A percentile compares a stretch with the other conserved stretches of the same genome.
phyloP scores from a whole-genome alignment of 64 coral and sea anemone species.

The Montipora foliosa region DNA sequence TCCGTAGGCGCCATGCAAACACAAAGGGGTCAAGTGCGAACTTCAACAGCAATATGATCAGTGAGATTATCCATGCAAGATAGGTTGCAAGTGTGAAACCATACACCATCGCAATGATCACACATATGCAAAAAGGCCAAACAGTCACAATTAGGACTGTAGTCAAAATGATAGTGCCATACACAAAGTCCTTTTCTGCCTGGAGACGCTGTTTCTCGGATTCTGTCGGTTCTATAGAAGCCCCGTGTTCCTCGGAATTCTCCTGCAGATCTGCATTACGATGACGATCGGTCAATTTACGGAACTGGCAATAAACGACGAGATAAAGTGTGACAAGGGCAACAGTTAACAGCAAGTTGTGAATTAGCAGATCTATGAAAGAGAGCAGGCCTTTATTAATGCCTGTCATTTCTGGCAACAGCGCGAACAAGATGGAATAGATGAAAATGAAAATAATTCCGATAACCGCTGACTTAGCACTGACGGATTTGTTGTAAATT shows the following conservation, averaged over 20 bases:
- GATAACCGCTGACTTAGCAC: background rate
- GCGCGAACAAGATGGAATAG: slow-evolving; percentile 84
- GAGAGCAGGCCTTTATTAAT: slow-evolving; percentile 28
- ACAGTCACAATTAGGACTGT: slow-evolving; percentile 46
- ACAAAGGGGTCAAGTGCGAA: slow-evolving; percentile 66
- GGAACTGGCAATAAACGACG: slow-evolving; percentile 61
- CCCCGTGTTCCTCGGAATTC: background rate
- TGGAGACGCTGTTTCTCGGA: slow-evolving; percentile 19
- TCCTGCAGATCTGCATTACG: slow-evolving; percentile 15
- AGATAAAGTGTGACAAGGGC: slow-evolving; percentile 71
- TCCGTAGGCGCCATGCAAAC: slow-evolving; percentile 58
- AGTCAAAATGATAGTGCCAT: slow-evolving; percentile 51
- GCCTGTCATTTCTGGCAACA: slow-evolving; percentile 81
- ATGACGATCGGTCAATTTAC: slow-evolving; percentile 10
- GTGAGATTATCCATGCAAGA: slow-evolving; percentile 12
- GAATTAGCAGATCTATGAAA: slow-evolving; percentile 64
- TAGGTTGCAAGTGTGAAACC: background rate
- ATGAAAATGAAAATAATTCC: slow-evolving; percentile 55
- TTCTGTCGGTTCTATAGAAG: background rate
- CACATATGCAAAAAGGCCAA: slow-evolving; percentile 21
- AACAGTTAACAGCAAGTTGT: slow-evolving; percentile 69
- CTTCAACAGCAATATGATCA: slow-evolving; percentile 44
- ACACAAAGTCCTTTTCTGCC: slow-evolving; percentile 65
- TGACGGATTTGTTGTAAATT: slow-evolving; percentile 50
- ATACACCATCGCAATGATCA: background rate